Base-by-base conservation (phyloP, 2,888 invertebrate species). In the Mythimna albipuncta region DNA sequence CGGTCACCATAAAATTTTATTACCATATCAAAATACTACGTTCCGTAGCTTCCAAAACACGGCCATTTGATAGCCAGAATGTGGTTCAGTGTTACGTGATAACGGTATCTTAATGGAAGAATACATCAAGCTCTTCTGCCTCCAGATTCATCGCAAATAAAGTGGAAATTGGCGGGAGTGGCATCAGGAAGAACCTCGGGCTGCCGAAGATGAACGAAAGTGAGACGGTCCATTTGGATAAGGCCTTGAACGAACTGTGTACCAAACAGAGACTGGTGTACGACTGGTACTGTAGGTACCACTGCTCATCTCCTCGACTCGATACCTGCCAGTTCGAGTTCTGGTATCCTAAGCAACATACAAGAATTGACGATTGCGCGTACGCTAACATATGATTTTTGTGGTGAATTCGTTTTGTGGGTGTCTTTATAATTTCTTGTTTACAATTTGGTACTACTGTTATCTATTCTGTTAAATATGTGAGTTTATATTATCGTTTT, bases 111-210 rank as follows among this genome's bases (percentile, higher is more conserved):
- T 63, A 61, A 69, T 65, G 62, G 81, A 87, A 79, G 85, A 83
- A 82, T 89, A 88, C 83, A 91, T 73, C 78, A 72, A 75, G 83
- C 38, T 86, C 80, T 91, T 92, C 89, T 93, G 84, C 89, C 93
- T 90, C 78, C 94, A 96, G 96, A 94, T 96, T 89, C 88, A 90
- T 95, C 85, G 94, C 93, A 16, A 93, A 87, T 84, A 72, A 91
- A 3, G 94, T 97, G 76, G 94, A 95, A 77, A 93, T 97, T 75
- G 93, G 94, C 44, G 91, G 93, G 54, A 90, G 89, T 11, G 97
- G 97, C 16, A 94, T 97, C 64, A 82, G 87, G 10, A 95, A 92
- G 78, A 94, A 96, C 85, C 89, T 94, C 62, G 97, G 97, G 0
- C 83, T 97, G 21, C 96, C 97, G 5, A 92, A 89, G 85, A 91